Evolutionary conservation across 2,888 invertebrate genomes (phyloP).

Genomic region (Callyntrura sp.): DNA sequence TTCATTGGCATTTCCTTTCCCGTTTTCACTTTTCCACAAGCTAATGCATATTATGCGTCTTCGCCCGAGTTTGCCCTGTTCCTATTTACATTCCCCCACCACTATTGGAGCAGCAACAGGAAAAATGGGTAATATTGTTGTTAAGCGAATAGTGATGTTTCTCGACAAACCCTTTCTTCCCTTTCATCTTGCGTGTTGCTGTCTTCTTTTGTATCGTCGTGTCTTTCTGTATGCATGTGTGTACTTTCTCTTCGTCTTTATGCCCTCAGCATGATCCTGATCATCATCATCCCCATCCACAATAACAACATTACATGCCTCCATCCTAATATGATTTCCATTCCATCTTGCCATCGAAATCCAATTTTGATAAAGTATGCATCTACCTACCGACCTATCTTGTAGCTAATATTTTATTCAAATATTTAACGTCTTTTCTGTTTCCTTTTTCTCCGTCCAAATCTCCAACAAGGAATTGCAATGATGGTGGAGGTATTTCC

Average conservation of each 20-base stretch:
- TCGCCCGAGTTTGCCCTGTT: neutral
- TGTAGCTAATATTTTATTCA: slow-evolving; percentile 36
- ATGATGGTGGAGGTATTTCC: too few relatives aligned
- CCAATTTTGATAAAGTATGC: slow-evolving; percentile 39
- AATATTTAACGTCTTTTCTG: slow-evolving; percentile 26
- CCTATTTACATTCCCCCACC: neutral
- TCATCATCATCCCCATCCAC: neutral
- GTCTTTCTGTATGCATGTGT: neutral
- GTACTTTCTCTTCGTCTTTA: slow-evolving; percentile 1
- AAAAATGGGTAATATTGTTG: neutral
- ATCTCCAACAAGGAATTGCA: neutral
- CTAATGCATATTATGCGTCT: neutral
- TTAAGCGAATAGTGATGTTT: neutral
- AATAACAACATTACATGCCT: too few relatives aligned
- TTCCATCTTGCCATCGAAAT: slow-evolving; percentile 3
- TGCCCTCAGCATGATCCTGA: neutral
- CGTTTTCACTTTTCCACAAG: neutral
- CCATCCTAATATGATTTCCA: neutral
- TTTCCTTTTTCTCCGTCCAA: neutral
- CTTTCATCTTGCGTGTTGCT: neutral
- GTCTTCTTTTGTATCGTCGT: neutral
- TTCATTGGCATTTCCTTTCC: neutral
- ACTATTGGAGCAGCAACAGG: slow-evolving; percentile 2
- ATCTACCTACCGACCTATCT: neutral
- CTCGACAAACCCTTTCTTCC: neutral